These are phyloP conservation scores for Branchinecta lindahli DNA, from an alignment of 1,140 invertebrate genomes.

Conservation along the genomic window DNA sequence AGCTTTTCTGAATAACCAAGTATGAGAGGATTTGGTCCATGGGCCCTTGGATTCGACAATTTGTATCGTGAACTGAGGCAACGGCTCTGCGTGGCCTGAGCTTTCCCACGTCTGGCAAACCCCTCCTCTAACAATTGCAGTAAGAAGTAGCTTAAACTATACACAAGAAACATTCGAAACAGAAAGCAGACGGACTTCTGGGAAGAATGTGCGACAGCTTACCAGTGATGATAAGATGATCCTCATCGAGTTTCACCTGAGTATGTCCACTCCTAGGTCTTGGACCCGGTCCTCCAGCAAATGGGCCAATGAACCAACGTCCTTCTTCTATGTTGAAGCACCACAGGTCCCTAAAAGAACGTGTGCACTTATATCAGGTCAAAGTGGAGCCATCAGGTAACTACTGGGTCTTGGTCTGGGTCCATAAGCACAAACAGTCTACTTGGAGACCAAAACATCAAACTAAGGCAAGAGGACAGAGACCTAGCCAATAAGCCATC, in stretches of 20 bases:
- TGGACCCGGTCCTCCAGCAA: background rate
- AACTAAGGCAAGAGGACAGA: too few species aligned
- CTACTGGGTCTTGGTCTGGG: too few species aligned
- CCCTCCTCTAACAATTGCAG: background rate
- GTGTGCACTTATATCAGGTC: background rate
- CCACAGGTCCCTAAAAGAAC: background rate
- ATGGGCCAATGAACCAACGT: background rate
- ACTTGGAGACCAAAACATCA: too few species aligned
- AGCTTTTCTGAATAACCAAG: too few species aligned
- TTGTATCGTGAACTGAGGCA: background rate
- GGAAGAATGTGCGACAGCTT: background rate
- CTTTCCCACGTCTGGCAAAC: background rate
- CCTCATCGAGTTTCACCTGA: background rate
- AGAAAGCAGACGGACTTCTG: too few species aligned
- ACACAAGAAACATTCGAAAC: background rate
- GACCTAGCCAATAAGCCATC: too few species aligned
- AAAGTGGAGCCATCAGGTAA: too few species aligned
- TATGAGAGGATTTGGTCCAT: too few species aligned
- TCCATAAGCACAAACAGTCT: too few species aligned
- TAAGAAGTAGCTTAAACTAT: background rate
- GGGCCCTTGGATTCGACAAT: background rate
- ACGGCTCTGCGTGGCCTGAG: background rate
- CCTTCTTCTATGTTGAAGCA: background rate
- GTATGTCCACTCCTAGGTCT: background rate
- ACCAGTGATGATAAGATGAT: background rate